Evolutionary conservation across 1,140 invertebrate genomes (phyloP).

Genomic region (Colletes gigas): DNA sequence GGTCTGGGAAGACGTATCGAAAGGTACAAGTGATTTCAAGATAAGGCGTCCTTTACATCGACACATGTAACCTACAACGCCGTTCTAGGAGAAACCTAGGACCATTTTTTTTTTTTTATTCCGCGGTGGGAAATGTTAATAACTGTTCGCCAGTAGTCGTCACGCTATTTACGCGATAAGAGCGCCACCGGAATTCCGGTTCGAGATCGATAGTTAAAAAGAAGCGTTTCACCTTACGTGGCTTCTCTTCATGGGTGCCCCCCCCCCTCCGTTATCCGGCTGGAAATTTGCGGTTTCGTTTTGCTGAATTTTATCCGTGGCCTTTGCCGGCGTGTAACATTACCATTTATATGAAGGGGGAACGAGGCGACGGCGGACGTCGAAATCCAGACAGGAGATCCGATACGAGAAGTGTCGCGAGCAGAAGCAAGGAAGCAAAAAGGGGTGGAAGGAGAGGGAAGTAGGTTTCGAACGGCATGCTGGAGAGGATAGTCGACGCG

Average conservation of each 20-base stretch:
- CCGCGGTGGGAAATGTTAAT: too few species aligned
- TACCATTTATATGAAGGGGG: constrained; percentile 55
- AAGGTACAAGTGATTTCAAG: not conserved
- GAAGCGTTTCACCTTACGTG: not conserved
- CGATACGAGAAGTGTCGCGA: constrained; percentile 55
- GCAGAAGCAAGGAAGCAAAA: constrained; percentile 47
- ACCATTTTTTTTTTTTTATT: too few species aligned
- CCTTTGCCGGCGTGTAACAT: constrained; percentile 39
- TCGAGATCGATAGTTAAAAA: constrained; percentile 2
- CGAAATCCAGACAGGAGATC: constrained; percentile 52
- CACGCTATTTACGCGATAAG: not conserved
- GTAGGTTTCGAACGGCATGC: constrained; percentile 22
- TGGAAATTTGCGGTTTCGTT: not conserved
- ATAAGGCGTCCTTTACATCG: too few species aligned
- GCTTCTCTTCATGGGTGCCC: too few species aligned
- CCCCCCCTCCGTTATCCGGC: too few species aligned
- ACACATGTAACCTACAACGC: too few species aligned
- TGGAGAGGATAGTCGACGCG: constrained; percentile 26
- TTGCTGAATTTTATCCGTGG: not conserved
- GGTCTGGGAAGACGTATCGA: not conserved
- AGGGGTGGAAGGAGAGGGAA: constrained; percentile 3
- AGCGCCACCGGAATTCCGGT: not conserved
- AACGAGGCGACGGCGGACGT: constrained; percentile 26
- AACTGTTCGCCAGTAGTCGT: not conserved
- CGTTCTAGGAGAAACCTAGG: not conserved